These are phyloP conservation scores for Bombus soroeensis DNA, from an alignment of 1,140 invertebrate species.

Conservation along the genomic window DNA sequence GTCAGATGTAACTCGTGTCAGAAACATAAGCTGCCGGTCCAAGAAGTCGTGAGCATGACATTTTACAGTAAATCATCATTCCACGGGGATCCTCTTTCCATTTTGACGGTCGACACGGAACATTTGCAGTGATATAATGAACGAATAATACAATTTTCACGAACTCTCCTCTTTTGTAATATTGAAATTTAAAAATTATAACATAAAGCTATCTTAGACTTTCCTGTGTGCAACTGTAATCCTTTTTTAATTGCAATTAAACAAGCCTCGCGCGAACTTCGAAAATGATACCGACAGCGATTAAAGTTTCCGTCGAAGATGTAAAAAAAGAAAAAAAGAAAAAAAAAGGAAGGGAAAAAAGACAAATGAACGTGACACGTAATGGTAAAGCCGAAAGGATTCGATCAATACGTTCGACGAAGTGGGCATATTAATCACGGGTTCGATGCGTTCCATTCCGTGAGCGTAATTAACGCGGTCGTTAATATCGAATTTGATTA, in stretches of 20 bases:
- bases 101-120: no score
- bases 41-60: slow-evolving; percentile 28
- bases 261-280: no score
- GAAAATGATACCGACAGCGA: no score
- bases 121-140: not conserved
- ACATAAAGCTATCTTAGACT: no score
- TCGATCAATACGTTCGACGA: slow-evolving; percentile 25
- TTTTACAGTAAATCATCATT: slow-evolving; percentile 30
- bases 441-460: slow-evolving; percentile 16
- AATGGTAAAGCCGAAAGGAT: slow-evolving; percentile 18
- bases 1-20: slow-evolving; percentile 29
- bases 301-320: no score
- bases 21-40: slow-evolving; percentile 25
- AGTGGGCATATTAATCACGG: slow-evolving; percentile 28
- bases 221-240: no score
- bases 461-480: slow-evolving; percentile 30
- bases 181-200: no score
- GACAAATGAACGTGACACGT: not conserved
- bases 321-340: no score
- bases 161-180: no score
- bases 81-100: not conserved
- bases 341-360: no score
- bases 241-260: no score
- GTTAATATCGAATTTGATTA: slow-evolving; percentile 42
- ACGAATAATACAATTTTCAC: not conserved